A percentile compares a stretch with the other conserved stretches of the same genome.
These are phyloP conservation scores for Siniperca knerii DNA, from an alignment of 2,113 vertebrate genomes.

Conservation along the genomic window DNA sequence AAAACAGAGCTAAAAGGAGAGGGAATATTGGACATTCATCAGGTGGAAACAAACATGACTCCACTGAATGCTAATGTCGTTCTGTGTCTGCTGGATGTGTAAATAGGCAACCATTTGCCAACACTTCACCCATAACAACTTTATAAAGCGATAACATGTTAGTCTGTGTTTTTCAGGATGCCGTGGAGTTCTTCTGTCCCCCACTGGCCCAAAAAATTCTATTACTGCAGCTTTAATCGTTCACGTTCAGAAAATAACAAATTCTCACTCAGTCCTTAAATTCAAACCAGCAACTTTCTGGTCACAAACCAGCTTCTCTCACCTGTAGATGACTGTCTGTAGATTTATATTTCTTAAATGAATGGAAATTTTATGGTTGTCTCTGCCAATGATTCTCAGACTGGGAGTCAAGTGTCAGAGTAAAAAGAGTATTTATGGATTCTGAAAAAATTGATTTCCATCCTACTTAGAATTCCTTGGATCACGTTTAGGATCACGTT, in stretches of 20 bases:
- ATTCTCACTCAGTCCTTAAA: no score
- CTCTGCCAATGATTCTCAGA: neutral
- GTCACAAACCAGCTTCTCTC: neutral
- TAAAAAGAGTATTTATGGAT: neutral
- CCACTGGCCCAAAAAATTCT: no score
- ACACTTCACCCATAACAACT: no score
- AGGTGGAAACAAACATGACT: neutral
- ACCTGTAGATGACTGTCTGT: neutral
- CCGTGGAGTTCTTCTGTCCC: no score
- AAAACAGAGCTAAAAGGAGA: neutral
- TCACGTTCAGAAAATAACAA: neutral
- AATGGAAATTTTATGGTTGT: neutral
- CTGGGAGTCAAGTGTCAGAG: neutral
- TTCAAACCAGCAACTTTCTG: neutral
- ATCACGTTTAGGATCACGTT: no score
- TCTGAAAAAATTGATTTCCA: neutral
- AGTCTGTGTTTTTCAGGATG: no score
- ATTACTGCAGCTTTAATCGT: neutral
- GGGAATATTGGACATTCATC: neutral
- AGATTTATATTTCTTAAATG: neutral
- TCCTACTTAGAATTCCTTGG: neutral
- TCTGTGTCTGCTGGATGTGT: no score
- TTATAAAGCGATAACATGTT: no score
- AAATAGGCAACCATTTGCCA: no score
- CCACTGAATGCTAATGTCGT: neutral